phyloP scores from a whole-genome alignment of 2,888 invertebrate species.

The Tryphoninae sp. region DNA sequence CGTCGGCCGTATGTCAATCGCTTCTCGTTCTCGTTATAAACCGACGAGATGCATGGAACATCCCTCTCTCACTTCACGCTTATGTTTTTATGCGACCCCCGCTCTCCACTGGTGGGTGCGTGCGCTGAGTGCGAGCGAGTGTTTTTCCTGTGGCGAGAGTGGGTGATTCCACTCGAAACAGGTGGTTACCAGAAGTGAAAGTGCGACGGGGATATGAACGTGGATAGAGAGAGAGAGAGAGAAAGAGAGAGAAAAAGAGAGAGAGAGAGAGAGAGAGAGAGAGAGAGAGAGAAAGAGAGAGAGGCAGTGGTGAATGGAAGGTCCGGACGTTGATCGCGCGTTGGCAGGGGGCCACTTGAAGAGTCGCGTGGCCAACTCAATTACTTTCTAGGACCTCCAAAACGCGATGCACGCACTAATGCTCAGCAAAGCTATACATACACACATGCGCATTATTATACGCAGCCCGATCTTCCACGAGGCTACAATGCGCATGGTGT shows the following conservation, averaged over 20 bases:
- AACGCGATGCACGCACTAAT: constrained; percentile 71
- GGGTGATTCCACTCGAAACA: constrained; percentile 75
- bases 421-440: constrained; percentile 61
- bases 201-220: constrained; percentile 69
- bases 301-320: constrained; percentile 30
- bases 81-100: constrained; percentile 49
- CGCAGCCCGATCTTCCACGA: constrained; percentile 14
- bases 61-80: constrained; percentile 54
- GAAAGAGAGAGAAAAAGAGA: constrained; percentile 61
- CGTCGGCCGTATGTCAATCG: constrained; percentile 78
- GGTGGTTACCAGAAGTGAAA: constrained; percentile 78
- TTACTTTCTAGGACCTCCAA: constrained; percentile 78
- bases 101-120: constrained; percentile 20
- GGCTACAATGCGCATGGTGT: constrained; percentile 30
- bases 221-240: constrained; percentile 41
- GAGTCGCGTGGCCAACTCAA: constrained; percentile 81
- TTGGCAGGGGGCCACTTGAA: constrained; percentile 77
- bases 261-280: constrained; percentile 63
- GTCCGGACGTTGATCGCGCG: constrained; percentile 63
- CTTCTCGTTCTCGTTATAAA: constrained; percentile 65
- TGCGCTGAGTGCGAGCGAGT: constrained; percentile 50
- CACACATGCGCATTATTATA: constrained; percentile 28
- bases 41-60: constrained; percentile 58
- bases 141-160: constrained; percentile 63
- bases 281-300: constrained; percentile 62